Evolutionary conservation across 2,113 vertebrate genomes (phyloP).

Genomic region (Gorsachius goisagi): DNA sequence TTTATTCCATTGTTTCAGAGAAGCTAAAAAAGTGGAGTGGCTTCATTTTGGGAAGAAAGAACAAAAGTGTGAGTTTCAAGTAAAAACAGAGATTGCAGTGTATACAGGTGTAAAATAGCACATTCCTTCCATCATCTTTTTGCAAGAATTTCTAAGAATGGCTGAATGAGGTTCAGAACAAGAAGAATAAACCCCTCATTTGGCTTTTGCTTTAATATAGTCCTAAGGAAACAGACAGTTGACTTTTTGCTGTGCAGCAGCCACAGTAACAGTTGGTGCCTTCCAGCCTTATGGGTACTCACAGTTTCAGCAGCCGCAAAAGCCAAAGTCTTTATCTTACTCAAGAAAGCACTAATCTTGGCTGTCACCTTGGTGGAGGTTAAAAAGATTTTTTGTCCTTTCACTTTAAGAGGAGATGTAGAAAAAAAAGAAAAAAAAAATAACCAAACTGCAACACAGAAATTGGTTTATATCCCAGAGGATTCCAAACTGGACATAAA

Average conservation of each 20-base stretch:
- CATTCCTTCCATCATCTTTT: not conserved
- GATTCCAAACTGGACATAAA: not conserved
- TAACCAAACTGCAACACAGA: not conserved
- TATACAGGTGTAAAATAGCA: not conserved
- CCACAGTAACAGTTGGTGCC: not conserved
- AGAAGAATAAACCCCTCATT: not conserved
- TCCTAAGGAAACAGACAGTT: not conserved
- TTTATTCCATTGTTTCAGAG: not conserved
- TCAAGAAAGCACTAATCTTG: not conserved
- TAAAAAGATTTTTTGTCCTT: not conserved
- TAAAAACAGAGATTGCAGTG: not conserved
- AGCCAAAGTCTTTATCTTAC: not conserved
- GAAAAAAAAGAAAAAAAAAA: not conserved
- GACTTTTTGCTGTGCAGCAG: not conserved
- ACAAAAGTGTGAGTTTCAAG: not conserved
- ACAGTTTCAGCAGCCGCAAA: not conserved
- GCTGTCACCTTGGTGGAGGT: not conserved
- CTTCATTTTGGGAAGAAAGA: not conserved
- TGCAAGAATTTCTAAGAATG: not conserved
- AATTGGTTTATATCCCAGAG: not conserved
- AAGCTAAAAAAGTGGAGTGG: not conserved
- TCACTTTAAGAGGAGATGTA: not conserved
- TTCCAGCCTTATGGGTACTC: not conserved
- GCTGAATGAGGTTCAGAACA: not conserved
- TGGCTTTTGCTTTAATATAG: not conserved